Conservation (phyloP, 2,113 vertebrate species). For the Mustela lutreola region DNA sequence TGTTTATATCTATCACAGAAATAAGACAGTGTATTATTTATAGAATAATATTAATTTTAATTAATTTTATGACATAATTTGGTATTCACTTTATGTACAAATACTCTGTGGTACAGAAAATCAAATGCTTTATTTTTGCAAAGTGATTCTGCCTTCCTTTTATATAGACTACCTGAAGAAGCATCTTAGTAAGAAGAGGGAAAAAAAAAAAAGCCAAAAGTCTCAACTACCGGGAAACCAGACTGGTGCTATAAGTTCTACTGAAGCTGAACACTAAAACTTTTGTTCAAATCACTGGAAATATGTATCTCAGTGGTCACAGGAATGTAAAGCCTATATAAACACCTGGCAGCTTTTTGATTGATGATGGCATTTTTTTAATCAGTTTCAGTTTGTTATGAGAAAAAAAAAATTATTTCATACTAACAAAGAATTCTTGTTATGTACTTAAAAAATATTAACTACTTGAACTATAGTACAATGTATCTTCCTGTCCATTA, state of each 20-base stretch:
- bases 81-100: neutral
- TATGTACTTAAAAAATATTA: neutral
- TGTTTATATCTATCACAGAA: neutral
- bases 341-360: neutral
- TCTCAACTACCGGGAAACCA: neutral
- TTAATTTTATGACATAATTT: neutral
- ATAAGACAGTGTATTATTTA: neutral
- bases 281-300: neutral
- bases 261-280: neutral
- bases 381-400: neutral
- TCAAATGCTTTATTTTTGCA: neutral
- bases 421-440: neutral
- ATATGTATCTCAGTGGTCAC: neutral
- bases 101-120: neutral
- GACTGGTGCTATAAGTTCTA: neutral
- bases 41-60: neutral
- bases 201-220: neutral
- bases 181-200: neutral
- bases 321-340: neutral
- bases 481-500: neutral
- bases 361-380: neutral
- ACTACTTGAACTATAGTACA: neutral
- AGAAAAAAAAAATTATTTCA: neutral
- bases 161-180: neutral
- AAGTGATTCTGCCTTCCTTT: neutral